These are phyloP conservation scores for Passer montanus DNA, from an alignment of 2,113 vertebrate species.

Conservation along the genomic window DNA sequence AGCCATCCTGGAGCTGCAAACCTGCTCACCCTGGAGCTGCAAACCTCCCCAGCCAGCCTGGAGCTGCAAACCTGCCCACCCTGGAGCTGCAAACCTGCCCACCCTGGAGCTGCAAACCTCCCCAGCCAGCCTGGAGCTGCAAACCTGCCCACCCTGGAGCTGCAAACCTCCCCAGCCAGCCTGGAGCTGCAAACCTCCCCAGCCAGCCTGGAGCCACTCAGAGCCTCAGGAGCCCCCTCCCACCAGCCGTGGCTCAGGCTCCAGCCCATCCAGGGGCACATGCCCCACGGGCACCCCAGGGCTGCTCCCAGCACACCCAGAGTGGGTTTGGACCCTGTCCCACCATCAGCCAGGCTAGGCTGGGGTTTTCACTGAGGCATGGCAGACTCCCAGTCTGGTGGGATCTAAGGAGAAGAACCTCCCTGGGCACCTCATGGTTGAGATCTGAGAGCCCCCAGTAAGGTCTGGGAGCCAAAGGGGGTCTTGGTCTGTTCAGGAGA, in stretches of 20 bases:
- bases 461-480: not conserved
- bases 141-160: not conserved
- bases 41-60: not conserved
- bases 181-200: no score
- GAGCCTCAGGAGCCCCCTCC: not conserved
- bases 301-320: not conserved
- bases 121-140: not conserved
- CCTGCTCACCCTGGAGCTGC: not conserved
- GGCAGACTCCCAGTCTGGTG: not conserved
- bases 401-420: not conserved
- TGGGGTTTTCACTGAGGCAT: not conserved
- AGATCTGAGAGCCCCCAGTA: not conserved
- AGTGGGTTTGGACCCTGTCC: not conserved
- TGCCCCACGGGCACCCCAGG: fast-evolving
- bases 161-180: no score
- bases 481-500: not conserved
- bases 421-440: not conserved
- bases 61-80: not conserved
- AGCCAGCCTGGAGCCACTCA: not conserved
- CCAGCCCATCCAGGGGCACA: not conserved
- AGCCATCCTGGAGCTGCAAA: not conserved
- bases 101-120: no score
- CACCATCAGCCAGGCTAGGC: not conserved
- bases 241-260: not conserved
- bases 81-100: not conserved